A percentile compares a stretch with the other conserved stretches of the same genome.
phyloP scores from a whole-genome alignment of 2,888 invertebrate species.

The Notodonta ziczac region DNA sequence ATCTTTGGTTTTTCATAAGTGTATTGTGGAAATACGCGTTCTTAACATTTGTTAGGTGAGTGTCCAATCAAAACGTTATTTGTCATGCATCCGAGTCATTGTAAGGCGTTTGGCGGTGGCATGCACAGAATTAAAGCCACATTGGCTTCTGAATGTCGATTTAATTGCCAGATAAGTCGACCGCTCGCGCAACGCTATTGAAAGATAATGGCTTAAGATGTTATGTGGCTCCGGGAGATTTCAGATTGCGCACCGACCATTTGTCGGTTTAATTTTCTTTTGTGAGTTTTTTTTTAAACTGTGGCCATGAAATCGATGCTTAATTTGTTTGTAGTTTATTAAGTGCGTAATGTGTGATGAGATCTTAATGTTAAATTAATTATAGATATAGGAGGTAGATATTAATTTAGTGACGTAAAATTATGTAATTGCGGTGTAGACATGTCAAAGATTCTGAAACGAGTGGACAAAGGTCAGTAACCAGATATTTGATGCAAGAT shows the following conservation, averaged over 20 bases:
- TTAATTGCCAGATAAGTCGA: conserved; percentile 83
- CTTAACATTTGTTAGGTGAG: conserved; percentile 55
- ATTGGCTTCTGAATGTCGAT: conserved; percentile 83
- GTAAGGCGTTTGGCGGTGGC: conserved; percentile 76
- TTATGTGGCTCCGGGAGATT: conserved; percentile 73
- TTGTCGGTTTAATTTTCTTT: conserved; percentile 31
- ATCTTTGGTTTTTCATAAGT: background rate
- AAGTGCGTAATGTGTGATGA: conserved; percentile 1
- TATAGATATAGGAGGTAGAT: background rate
- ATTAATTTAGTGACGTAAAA: too few species aligned
- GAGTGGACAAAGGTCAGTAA: too few species aligned
- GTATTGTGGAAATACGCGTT: conserved; percentile 44
- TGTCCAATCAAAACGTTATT: conserved; percentile 82
- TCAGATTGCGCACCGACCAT: conserved; percentile 44
- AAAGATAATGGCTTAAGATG: conserved; percentile 80
- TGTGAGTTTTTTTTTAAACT: conserved; percentile 2
- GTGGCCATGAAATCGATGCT: conserved; percentile 3
- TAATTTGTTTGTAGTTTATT: conserved; percentile 4
- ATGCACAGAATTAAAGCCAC: conserved; percentile 75
- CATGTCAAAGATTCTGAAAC: too few species aligned
- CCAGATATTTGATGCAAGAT: too few species aligned
- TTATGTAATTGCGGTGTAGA: background rate
- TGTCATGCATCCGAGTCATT: conserved; percentile 81
- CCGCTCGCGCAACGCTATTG: conserved; percentile 74
- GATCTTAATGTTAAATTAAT: conserved; percentile 2